phyloP scores from a whole-genome alignment of 2,113 vertebrate genomes.

The Xenopus tropicalis region UCB_Xtro_10.0 CM004450.2:72297001-72297500 shows the following conservation, averaged over 20 bases:
- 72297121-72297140: not conserved
- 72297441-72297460: conserved; percentile 13
- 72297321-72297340: not conserved
- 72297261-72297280: not conserved
- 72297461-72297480: not conserved
- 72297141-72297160: conserved; percentile 14
- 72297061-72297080: no score
- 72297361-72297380: not conserved
- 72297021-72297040: no score
- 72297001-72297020: no score
- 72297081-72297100: no score
- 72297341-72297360: not conserved
- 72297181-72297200: not conserved
- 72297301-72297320: not conserved
- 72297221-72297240: not conserved
- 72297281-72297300: conserved; percentile 11
- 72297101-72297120: not conserved
- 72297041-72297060: no score
- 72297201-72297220: not conserved
- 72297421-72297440: conserved; percentile 37
- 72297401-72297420: conserved; percentile 15
- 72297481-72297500: not conserved
- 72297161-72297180: conserved; percentile 35
- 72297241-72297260: not conserved
- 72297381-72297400: conserved; percentile 7